These are phyloP conservation scores for Gymnoscopelus braueri DNA, from an alignment of 2,797 vertebrate species.

Conservation along the genomic window DNA sequence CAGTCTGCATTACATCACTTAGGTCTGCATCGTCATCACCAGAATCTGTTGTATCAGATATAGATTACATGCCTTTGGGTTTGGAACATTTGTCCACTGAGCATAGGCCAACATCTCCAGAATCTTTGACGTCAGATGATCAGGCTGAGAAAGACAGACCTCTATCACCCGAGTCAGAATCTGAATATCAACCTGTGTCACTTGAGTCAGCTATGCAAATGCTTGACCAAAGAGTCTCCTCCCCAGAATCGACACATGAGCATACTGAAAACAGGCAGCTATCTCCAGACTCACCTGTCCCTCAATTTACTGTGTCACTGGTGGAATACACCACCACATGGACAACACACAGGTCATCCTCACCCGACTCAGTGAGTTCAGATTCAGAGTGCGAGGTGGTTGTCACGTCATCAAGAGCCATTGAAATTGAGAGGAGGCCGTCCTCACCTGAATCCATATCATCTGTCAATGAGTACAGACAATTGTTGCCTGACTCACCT, in stretches of 20 bases:
- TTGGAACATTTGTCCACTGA: conserved; percentile 30
- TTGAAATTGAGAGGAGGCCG: conserved; percentile 44
- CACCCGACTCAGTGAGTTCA: conserved; percentile 52
- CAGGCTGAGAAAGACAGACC: conserved; percentile 21
- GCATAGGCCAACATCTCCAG: conserved; percentile 44
- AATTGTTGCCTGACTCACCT: conserved; percentile 74
- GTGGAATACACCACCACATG: conserved; percentile 26
- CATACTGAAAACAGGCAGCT: conserved; percentile 54
- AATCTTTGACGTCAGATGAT: conserved; percentile 27
- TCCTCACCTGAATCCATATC: conserved; percentile 70
- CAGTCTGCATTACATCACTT: conserved; percentile 37
- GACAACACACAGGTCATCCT: conserved; percentile 40
- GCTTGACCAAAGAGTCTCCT: conserved; percentile 57
- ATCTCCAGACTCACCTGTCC: conserved; percentile 74
- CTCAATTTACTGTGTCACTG: conserved; percentile 51
- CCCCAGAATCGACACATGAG: conserved; percentile 70
- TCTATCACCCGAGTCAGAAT: conserved; percentile 47
- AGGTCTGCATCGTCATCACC: conserved; percentile 59
- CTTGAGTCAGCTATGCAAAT: conserved; percentile 39
- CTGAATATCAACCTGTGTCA: conserved; percentile 57
- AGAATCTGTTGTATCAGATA: conserved; percentile 55
- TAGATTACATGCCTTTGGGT: conserved; percentile 27
- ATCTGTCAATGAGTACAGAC: conserved; percentile 59
- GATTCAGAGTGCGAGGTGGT: conserved; percentile 62
- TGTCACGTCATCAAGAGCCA: conserved; percentile 25